Evolutionary conservation across 2,113 vertebrate genomes (phyloP), one percentile per base, ranked within the genome.

Genomic region (Gambusia affinis): DNA sequence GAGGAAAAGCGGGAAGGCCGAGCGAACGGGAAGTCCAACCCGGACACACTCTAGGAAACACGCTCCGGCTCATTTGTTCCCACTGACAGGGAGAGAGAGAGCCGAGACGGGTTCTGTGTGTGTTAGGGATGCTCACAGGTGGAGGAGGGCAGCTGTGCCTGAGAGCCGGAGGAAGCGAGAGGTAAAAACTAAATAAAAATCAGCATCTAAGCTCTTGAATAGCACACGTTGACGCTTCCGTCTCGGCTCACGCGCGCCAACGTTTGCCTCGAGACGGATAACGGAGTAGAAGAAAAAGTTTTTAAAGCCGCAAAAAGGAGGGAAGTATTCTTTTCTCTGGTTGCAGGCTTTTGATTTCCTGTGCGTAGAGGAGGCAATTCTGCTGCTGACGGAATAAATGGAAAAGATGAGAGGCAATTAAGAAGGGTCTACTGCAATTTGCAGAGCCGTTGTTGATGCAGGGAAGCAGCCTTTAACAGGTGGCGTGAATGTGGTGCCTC

Each of bases 41-140:
- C 17, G 78, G 27, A 83, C 81, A 83, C 78, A 83, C 82, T 82
- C 76, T 84, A 63, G 73, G 78, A 89, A 83, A 89, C 86, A 90
- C 62, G 85, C 80, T 63, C 75, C 54, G 76, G 77, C 88, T 93
- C 88, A 93, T 91, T 93, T 93, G 87, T 92, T 90, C 74, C 67
- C 82, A 80, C 82, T 90, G 92, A 93, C 90, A 89, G 86, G 29
- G 35, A 37, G 35, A 11, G 35, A 80, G 72, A 86, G 75, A 70
- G 88, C 84, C 88, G 76, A 70, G 85, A 90, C 83, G 80, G 81
- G 81, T 67, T 89, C 68, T 73, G 79, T 44, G 68, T 79, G 54
- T 39, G 68, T 78, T 47, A 72, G 76, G 77, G 8, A 8, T 30
- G 79, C 70, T 79, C 80, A 30, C 51, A 64, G 80, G 10, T 2